Evolutionary conservation across 2,113 vertebrate genomes (phyloP).

Genomic region (Dissostichus mawsoni): DNA sequence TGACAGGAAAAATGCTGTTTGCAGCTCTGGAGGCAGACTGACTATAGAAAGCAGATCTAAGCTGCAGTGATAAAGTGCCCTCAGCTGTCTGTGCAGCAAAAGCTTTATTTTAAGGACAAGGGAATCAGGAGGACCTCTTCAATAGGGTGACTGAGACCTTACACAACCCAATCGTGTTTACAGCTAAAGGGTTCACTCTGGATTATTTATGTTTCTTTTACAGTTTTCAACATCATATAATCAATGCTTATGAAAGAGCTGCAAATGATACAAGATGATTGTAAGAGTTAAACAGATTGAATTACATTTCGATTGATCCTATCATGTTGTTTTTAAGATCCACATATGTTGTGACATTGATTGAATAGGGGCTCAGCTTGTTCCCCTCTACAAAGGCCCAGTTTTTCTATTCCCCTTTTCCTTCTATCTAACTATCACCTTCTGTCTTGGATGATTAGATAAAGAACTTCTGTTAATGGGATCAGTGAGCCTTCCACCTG

Average conservation of each 20-base stretch:
- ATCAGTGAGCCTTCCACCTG: constrained; percentile 68
- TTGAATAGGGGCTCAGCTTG: not conserved
- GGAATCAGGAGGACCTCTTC: constrained; percentile 46
- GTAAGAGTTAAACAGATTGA: not conserved
- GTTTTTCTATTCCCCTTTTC: constrained; percentile 4
- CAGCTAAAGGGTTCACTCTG: constrained; percentile 19
- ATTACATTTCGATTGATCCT: not conserved
- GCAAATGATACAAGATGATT: not conserved
- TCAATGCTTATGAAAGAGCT: not conserved
- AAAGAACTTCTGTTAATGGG: constrained; percentile 62
- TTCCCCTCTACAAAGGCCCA: not conserved
- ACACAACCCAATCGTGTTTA: constrained; percentile 50
- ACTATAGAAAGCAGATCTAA: constrained; percentile 30
- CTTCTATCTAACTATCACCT: constrained; percentile 31
- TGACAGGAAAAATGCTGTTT: constrained; percentile 7
- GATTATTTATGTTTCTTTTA: not conserved
- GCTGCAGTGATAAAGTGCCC: constrained; percentile 46
- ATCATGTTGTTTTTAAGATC: constrained; percentile 1
- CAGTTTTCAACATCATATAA: not conserved
- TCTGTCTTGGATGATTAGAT: constrained; percentile 58
- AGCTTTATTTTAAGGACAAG: constrained; percentile 61
- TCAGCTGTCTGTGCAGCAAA: constrained; percentile 43
- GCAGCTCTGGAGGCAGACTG: constrained; percentile 18
- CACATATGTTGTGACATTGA: not conserved
- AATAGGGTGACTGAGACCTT: constrained; percentile 52